Conservation (phyloP, 2,113 vertebrate genomes). For the Engraulis encrasicolus region DNA sequence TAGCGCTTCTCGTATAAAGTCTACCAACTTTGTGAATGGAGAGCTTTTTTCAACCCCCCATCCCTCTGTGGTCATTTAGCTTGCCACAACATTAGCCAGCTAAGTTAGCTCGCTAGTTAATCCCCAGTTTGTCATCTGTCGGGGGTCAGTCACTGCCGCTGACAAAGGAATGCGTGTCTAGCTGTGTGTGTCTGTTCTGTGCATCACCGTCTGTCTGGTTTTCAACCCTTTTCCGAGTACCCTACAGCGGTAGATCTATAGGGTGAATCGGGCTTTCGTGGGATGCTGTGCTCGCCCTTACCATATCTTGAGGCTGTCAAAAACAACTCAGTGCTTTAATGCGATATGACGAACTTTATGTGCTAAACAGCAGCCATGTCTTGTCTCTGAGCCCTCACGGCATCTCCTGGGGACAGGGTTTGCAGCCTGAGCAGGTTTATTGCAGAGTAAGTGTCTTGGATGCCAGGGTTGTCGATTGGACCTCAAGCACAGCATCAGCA, state of each 20-base stretch:
- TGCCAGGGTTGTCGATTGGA: not conserved
- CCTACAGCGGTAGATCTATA: too few relatives aligned
- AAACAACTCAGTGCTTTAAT: not conserved
- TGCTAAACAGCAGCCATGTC: not conserved
- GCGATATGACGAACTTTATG: not conserved
- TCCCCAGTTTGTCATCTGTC: not conserved
- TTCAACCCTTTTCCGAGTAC: not conserved
- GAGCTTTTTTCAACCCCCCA: not conserved
- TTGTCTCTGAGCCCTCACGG: not conserved
- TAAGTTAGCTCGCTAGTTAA: slow-evolving; percentile 4
- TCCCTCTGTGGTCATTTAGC: not conserved
- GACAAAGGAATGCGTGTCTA: not conserved
- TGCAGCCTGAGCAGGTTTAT: not conserved
- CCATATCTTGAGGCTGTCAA: too few relatives aligned
- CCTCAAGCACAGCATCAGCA: not conserved
- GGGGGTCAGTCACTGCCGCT: not conserved
- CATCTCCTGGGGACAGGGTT: not conserved
- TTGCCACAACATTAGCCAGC: not conserved
- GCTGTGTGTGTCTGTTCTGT: too few relatives aligned
- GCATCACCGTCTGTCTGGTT: not conserved
- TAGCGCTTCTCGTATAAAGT: not conserved
- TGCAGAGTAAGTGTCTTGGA: not conserved
- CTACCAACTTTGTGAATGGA: not conserved
- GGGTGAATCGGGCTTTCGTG: not conserved
- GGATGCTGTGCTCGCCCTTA: too few relatives aligned